phyloP scores from a whole-genome alignment of 2,797 vertebrate genomes.

The Tauraco hartlaubi region DNA sequence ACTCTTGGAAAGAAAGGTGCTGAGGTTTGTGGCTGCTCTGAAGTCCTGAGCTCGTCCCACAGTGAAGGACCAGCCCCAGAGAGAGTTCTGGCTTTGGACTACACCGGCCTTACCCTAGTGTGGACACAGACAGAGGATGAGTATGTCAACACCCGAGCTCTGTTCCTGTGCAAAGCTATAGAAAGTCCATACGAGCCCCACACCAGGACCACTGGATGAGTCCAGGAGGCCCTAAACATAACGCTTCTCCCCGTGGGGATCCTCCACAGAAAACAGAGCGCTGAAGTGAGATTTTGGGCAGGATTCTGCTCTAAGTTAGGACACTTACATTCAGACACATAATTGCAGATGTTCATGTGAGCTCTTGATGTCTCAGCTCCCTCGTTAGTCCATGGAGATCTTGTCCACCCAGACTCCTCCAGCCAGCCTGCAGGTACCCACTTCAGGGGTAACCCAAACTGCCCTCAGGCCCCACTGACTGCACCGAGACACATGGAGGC shows the following conservation, averaged over 20 bases:
- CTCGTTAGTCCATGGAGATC: neutral
- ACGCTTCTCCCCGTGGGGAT: neutral
- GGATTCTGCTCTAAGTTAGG: neutral
- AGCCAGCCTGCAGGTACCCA: neutral
- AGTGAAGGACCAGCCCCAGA: neutral
- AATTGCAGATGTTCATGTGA: neutral
- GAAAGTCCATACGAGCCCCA: fast-evolving
- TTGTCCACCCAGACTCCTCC: neutral
- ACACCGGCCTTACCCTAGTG: neutral
- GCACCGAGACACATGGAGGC: neutral
- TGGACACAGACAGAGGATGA: neutral
- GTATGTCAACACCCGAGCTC: neutral
- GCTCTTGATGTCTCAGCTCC: neutral
- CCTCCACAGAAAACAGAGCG: neutral
- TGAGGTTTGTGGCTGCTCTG: constrained; percentile 46
- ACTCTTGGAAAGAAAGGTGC: neutral
- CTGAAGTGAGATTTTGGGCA: neutral
- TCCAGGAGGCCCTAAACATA: neutral
- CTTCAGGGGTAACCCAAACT: neutral
- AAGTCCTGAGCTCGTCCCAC: neutral
- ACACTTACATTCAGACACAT: neutral
- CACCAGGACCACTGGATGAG: neutral
- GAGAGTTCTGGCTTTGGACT: neutral
- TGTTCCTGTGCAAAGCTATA: neutral
- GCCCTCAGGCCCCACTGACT: fast-evolving